Evolutionary conservation across 1,140 invertebrate species (phyloP), one percentile per base, ranked within the genome.

Genomic region (Bombus terrestris): DNA sequence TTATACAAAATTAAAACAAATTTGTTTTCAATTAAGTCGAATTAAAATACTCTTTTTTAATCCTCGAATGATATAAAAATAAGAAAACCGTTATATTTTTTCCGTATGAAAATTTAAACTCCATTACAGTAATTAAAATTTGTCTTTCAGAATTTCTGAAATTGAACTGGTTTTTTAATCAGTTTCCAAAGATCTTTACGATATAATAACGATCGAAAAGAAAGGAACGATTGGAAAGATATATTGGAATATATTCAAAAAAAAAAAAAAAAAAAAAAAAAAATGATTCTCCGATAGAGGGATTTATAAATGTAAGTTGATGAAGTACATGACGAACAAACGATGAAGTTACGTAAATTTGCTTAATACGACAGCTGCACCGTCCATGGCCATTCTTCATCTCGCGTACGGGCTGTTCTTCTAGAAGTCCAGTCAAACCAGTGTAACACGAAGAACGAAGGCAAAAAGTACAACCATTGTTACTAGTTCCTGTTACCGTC

Each of bases 341-440:
- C 43, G 83, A 72, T 25, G 28, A 64, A 47, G 83, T 80, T 74
- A 81, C 68, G 84, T 81, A 68, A 85, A 85, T 85, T 85, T 85
- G 84, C 79, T 85, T 69, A 73, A 81, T 66, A n/a, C 66, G 84
- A 81, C 79, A 22, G 79, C 37, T 53, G 64, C 66, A n/a, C 35
- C 73, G 32, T 82, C 73, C 72, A 47, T 39, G 80, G 85, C 62
- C 83, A 41, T 88, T 86, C 35, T 28, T 86, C 73, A 81, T 75
- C 77, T 71, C 72, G 64, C 85, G 81, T 59, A 66, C 69, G 69
- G 84, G 76, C 66, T 79, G 73, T 71, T 89, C 89, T 85, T 89
- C 86, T 88, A 86, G 83, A 89, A 91, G 90, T 89, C 90, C 89
- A 91, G 90, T 88, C 88, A 89, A 91, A 91, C 90, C 86, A 91